Conservation (phyloP, 2,888 invertebrate genomes). For the Ichneumon xanthorius region DNA sequence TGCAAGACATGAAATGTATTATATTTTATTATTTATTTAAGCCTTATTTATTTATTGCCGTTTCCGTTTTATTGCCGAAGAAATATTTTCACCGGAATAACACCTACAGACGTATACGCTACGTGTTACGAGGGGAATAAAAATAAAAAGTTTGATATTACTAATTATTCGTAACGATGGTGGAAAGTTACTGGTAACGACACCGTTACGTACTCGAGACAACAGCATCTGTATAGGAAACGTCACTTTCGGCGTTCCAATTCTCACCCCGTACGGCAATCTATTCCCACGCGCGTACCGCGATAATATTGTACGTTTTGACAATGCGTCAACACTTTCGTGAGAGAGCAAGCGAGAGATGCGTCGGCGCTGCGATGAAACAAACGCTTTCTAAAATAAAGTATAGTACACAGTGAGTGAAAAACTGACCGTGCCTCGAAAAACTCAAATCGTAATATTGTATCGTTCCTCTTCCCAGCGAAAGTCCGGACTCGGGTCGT, state of each 20-base stretch:
- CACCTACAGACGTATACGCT: not conserved
- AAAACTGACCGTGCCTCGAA: slow-evolving; percentile 14
- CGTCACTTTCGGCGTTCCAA: slow-evolving; percentile 73
- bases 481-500: slow-evolving; percentile 23
- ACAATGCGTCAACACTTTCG: slow-evolving; percentile 72
- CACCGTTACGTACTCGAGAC: slow-evolving; percentile 38
- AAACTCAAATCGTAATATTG: not conserved
- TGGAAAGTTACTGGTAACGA: slow-evolving; percentile 33
- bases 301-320: slow-evolving; percentile 72
- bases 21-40: not conserved
- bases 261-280: slow-evolving; percentile 72
- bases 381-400: slow-evolving; percentile 68
- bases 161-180: slow-evolving; percentile 35
- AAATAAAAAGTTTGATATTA: slow-evolving; percentile 12
- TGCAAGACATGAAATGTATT: not conserved
- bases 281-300: slow-evolving; percentile 69
- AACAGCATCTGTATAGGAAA: slow-evolving; percentile 62
- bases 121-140: not conserved
- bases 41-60: not conserved
- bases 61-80: too few relatives aligned
- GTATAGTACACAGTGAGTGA: slow-evolving; percentile 1
- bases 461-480: not conserved
- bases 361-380: slow-evolving; percentile 18
- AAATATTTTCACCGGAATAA: not conserved
- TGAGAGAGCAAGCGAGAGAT: slow-evolving; percentile 63